Percentiles rank a stretch among this genome's conserved stretches.
These are phyloP conservation scores for Sitta europaea DNA, from an alignment of 2,113 vertebrate species.

Conservation along the genomic window DNA sequence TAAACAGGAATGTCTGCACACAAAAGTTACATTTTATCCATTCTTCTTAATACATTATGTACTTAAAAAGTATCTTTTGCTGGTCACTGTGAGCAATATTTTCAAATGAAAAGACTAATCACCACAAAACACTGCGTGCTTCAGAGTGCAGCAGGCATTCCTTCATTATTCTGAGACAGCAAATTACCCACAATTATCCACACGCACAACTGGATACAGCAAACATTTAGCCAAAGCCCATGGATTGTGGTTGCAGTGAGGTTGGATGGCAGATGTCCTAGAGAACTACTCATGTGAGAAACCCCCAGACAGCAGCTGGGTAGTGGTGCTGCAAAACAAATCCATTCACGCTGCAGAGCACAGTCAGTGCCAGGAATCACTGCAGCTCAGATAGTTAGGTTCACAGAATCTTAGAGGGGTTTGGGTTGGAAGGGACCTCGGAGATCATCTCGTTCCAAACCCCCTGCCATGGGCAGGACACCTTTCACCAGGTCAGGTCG, in stretches of 20 bases:
- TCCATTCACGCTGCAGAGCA: neutral
- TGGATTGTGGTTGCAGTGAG: neutral
- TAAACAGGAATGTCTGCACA: neutral
- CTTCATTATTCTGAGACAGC: conserved; percentile 8
- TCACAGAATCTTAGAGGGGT: neutral
- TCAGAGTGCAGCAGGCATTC: conserved; percentile 16
- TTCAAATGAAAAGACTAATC: neutral
- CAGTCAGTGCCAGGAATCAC: neutral
- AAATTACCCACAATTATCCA: conserved; percentile 53
- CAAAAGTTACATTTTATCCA: neutral
- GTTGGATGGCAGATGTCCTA: neutral
- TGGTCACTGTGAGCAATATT: neutral
- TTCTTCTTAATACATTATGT: neutral
- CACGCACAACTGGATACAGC: conserved; percentile 29
- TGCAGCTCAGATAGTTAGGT: neutral
- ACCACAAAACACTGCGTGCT: neutral
- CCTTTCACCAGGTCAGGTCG: neutral
- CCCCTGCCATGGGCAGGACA: neutral
- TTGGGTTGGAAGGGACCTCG: neutral
- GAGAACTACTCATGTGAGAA: conserved; percentile 20
- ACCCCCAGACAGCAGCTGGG: neutral
- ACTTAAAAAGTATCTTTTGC: neutral
- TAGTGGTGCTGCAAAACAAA: neutral
- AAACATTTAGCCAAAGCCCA: conserved; percentile 17
- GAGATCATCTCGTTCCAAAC: fast-evolving